These are phyloP conservation scores for Sebastes fasciatus DNA, from an alignment of 2,113 vertebrate genomes.

Conservation along the genomic window DNA sequence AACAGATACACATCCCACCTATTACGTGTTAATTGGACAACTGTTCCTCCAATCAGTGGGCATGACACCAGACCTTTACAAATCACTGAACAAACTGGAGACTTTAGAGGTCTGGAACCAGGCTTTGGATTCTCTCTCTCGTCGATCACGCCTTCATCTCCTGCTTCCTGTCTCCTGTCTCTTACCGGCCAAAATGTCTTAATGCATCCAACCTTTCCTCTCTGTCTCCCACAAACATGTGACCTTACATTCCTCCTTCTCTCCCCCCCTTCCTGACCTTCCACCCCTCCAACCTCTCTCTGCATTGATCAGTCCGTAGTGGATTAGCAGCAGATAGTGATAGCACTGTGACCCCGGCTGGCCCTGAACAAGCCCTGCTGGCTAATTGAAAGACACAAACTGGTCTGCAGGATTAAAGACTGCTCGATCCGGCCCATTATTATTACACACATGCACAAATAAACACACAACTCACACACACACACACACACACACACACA, in stretches of 20 bases:
- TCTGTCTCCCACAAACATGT: constrained; percentile 4
- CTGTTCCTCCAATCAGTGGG: too few relatives aligned
- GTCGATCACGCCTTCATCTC: too few relatives aligned
- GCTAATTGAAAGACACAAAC: constrained; percentile 71
- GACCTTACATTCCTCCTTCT: not conserved
- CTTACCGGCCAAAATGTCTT: not conserved
- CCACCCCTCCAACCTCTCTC: not conserved
- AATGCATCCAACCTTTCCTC: not conserved
- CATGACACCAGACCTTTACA: too few relatives aligned
- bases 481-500: constrained; percentile 41
- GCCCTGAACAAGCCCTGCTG: constrained; percentile 51
- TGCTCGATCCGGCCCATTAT: constrained; percentile 19
- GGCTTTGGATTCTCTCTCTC: too few relatives aligned
- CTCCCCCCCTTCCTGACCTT: not conserved
- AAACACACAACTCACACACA: constrained; percentile 22
- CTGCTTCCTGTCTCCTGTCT: too few relatives aligned
- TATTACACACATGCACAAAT: constrained; percentile 37
- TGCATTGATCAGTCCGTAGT: constrained; percentile 62
- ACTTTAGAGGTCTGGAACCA: too few relatives aligned
- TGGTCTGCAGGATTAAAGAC: constrained; percentile 53
- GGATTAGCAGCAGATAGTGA: constrained; percentile 68
- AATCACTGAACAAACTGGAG: too few relatives aligned
- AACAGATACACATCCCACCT: too few relatives aligned
- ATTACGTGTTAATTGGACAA: too few relatives aligned
- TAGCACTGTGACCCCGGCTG: constrained; percentile 61